These are phyloP conservation scores for Nesidiocoris tenuis DNA, from an alignment of 2,888 invertebrate species.

Conservation along the genomic window DNA sequence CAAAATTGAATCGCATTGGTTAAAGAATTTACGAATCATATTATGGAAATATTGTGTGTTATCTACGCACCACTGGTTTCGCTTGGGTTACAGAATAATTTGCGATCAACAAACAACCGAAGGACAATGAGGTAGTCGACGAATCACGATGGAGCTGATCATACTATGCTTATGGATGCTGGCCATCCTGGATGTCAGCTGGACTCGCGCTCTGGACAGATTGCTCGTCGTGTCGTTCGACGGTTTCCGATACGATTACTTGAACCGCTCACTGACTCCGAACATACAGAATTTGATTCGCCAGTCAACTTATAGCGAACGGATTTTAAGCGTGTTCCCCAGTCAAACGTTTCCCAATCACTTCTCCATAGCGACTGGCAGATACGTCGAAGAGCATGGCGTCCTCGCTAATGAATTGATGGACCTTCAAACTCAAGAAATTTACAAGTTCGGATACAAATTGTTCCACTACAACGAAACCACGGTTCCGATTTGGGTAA, in stretches of 20 bases:
- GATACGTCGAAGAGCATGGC: conserved; percentile 69
- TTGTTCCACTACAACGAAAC: conserved; percentile 60
- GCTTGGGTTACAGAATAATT: no score
- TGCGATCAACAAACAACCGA: no score
- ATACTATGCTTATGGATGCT: background rate
- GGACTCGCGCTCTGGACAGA: background rate
- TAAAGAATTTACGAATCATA: no score
- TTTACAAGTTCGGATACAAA: conserved; percentile 53
- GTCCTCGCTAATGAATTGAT: conserved; percentile 65
- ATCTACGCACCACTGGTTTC: no score
- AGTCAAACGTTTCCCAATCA: conserved; percentile 77
- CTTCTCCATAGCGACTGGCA: conserved; percentile 68
- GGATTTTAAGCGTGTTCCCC: conserved; percentile 60
- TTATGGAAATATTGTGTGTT: no score
- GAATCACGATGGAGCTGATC: conserved; percentile 1
- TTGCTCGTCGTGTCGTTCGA: conserved; percentile 45
- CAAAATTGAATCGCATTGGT: no score
- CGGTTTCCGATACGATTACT: conserved; percentile 43
- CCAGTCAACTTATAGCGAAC: conserved; percentile 57
- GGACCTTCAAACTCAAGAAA: conserved; percentile 56
- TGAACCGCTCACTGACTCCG: conserved; percentile 56
- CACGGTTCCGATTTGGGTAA: conserved; percentile 63
- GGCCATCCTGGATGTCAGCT: background rate
- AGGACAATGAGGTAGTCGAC: no score
- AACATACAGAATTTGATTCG: conserved; percentile 60